Percentiles rank a stretch among this genome's conserved stretches.
Conservation (phyloP, 2,888 invertebrate genomes). For the Nemotelus nigrinus region DNA sequence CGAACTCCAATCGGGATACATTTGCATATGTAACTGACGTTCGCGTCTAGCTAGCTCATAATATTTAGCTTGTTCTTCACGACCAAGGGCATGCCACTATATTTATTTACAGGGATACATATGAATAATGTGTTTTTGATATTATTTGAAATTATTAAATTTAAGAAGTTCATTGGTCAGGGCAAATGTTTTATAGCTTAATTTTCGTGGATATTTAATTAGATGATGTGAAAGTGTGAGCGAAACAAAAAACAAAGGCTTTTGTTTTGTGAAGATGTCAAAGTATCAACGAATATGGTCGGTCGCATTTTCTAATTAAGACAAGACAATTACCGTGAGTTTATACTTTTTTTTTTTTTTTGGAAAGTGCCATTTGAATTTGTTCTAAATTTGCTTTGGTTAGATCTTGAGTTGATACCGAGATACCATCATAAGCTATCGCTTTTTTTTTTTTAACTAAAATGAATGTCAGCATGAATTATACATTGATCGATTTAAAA, state of each 20-base stretch:
- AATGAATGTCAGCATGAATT: no score
- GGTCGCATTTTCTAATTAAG: no score
- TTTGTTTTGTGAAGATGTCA: no score
- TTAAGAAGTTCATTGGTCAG: background rate
- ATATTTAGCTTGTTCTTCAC: conserved; percentile 99
- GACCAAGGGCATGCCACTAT: conserved; percentile 99
- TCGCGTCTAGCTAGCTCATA: conserved; percentile 99
- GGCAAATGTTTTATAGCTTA: background rate
- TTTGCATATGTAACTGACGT: conserved; percentile 98
- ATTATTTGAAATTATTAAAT: background rate
- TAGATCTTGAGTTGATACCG: no score
- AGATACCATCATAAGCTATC: no score
- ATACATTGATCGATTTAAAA: no score
- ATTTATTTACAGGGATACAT: conserved; percentile 34
- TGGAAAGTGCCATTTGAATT: no score
- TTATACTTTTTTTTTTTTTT: no score
- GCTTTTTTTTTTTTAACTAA: no score
- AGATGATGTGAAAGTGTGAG: background rate
- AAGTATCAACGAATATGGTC: no score
- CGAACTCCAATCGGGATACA: conserved; percentile 99
- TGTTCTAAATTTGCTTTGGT: no score
- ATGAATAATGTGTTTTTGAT: background rate
- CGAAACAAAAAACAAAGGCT: background rate
- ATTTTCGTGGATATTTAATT: conserved; percentile 3
- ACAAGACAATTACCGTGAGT: no score